These are phyloP conservation scores for Zoanthus sociatus DNA, from an alignment of 92 coral and sea anemone species.

Conservation along the genomic window DNA sequence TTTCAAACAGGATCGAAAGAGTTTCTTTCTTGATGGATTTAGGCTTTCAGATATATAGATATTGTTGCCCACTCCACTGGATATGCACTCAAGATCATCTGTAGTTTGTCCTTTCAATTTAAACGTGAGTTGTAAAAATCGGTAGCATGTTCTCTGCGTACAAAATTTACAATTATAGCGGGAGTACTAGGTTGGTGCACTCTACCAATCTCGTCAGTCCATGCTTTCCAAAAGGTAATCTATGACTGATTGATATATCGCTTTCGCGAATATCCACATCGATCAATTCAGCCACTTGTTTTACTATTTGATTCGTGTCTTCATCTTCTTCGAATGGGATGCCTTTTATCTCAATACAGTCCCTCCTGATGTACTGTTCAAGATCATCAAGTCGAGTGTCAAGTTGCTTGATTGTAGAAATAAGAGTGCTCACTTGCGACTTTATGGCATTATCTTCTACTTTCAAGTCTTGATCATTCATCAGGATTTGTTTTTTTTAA, in stretches of 20 bases:
- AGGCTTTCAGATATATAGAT: slow-evolving; percentile 9
- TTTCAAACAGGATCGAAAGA: background rate
- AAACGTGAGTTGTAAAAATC: slow-evolving; percentile 1
- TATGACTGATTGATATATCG: slow-evolving; percentile 11
- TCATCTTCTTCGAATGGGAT: slow-evolving; percentile 5
- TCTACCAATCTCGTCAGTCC: background rate
- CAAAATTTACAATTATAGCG: background rate
- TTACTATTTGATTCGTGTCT: slow-evolving; percentile 10
- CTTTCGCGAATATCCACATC: background rate
- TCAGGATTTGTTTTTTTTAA: slow-evolving; percentile 4
- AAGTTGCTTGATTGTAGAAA: slow-evolving; percentile 7
- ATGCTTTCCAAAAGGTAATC: background rate
- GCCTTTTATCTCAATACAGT: slow-evolving; percentile 6
- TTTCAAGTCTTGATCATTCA: background rate
- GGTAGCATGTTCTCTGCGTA: slow-evolving; percentile 4
- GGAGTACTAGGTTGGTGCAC: slow-evolving; percentile 1
- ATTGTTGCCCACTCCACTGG: background rate
- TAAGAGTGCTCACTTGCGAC: slow-evolving; percentile 13
- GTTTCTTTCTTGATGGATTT: slow-evolving; percentile 11
- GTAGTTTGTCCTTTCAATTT: slow-evolving; percentile 5
- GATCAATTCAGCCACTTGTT: slow-evolving; percentile 3
- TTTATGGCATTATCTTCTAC: slow-evolving; percentile 14
- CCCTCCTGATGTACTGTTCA: slow-evolving; percentile 19
- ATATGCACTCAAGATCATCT: slow-evolving; percentile 15
- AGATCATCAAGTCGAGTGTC: slow-evolving; percentile 6